A percentile compares a stretch with the other conserved stretches of the same genome.
These are phyloP conservation scores for Anabas testudineus DNA, from an alignment of 2,797 vertebrate species.

Conservation along the genomic window DNA sequence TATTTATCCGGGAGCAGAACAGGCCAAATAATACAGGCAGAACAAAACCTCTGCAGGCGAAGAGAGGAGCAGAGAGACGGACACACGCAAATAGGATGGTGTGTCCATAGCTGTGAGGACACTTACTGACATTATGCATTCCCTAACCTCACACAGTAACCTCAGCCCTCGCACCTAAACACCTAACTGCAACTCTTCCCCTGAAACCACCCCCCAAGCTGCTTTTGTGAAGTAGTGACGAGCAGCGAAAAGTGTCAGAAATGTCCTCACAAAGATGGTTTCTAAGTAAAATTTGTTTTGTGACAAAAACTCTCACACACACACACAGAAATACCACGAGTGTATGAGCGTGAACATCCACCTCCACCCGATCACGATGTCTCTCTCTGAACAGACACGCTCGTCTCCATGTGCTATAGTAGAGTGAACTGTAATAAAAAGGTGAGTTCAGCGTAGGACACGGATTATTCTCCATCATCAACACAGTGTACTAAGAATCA, in stretches of 20 bases:
- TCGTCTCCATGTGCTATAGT: not conserved
- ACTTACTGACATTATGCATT: not conserved
- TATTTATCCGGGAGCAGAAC: constrained; percentile 67
- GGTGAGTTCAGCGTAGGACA: no score
- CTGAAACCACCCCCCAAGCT: no score
- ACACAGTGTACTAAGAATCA: no score
- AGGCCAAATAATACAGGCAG: constrained; percentile 55
- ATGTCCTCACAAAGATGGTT: not conserved
- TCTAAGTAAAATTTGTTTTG: not conserved
- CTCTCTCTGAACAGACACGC: constrained; percentile 3
- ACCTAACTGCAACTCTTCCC: no score
- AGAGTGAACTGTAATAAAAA: no score
- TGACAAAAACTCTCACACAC: not conserved
- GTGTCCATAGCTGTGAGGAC: not conserved
- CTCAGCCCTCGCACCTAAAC: no score
- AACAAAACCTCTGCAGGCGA: constrained; percentile 69
- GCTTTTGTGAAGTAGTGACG: no score
- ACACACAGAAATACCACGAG: constrained; percentile 2
- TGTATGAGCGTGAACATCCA: constrained; percentile 45
- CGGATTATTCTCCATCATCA: not conserved
- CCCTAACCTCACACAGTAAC: not conserved
- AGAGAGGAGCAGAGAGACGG: constrained; percentile 27
- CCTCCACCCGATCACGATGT: constrained; percentile 53
- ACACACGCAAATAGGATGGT: not conserved
- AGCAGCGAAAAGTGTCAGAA: not conserved